Evolutionary conservation across 1,140 invertebrate genomes (phyloP).

Genomic region (Drosophila sp.): DNA sequence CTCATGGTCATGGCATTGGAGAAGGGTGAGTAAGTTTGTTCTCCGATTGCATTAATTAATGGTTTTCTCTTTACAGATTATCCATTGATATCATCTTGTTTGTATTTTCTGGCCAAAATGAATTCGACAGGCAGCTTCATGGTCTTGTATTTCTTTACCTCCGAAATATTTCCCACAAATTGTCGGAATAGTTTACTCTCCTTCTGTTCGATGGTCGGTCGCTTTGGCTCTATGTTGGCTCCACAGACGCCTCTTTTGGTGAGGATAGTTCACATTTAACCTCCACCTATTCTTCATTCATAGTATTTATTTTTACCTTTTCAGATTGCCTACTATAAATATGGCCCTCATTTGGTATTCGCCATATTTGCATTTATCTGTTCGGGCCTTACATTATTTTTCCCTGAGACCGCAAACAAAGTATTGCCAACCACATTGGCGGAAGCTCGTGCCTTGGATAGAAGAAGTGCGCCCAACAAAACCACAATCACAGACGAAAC

Average conservation of each 20-base stretch:
- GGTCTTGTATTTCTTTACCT: slow-evolving; percentile 88
- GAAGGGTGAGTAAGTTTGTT: slow-evolving; percentile 32
- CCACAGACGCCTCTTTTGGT: slow-evolving; percentile 89
- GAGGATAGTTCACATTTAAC: slow-evolving; percentile 40
- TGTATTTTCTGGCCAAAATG: slow-evolving; percentile 88
- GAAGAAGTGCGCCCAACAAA: slow-evolving; percentile 23
- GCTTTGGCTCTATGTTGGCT: slow-evolving; percentile 89
- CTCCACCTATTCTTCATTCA: too few relatives aligned
- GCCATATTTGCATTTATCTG: slow-evolving; percentile 85
- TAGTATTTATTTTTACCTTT: background rate
- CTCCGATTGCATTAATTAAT: background rate
- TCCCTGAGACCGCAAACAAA: slow-evolving; percentile 88
- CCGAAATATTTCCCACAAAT: slow-evolving; percentile 89
- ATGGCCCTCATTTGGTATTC: slow-evolving; percentile 87
- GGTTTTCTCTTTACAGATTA: slow-evolving; percentile 34
- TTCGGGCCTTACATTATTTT: slow-evolving; percentile 85
- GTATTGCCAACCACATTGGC: slow-evolving; percentile 87
- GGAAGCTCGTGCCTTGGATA: slow-evolving; percentile 86
- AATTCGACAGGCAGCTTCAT: slow-evolving; percentile 88
- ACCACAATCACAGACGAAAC: background rate
- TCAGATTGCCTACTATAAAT: slow-evolving; percentile 84
- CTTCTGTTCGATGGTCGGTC: slow-evolving; percentile 88
- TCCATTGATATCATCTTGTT: slow-evolving; percentile 83
- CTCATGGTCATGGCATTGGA: slow-evolving; percentile 54
- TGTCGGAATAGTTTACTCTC: slow-evolving; percentile 87